Conservation (phyloP, 2,888 invertebrate species). For the Octonoba sinensis region DNA sequence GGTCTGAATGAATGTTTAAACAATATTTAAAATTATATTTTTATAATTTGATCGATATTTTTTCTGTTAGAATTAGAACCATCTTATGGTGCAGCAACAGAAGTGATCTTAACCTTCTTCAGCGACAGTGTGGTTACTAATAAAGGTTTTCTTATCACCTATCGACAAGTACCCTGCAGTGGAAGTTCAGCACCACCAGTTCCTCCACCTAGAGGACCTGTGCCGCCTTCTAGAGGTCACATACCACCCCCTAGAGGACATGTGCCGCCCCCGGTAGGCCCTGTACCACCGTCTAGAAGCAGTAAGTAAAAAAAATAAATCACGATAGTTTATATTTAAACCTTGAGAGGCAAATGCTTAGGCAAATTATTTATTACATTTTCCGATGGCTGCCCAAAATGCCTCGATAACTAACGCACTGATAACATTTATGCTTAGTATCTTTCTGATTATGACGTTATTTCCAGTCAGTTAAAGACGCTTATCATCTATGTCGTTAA, state of each 20-base stretch:
- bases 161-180: conserved; percentile 66
- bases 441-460: too few species aligned
- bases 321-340: too few species aligned
- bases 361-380: too few species aligned
- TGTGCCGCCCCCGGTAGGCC: conserved; percentile 29
- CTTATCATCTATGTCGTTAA: too few species aligned
- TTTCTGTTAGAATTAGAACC: conserved; percentile 31
- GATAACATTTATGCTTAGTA: too few species aligned
- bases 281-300: background rate
- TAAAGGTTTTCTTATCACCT: conserved; percentile 66
- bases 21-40: too few species aligned
- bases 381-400: too few species aligned
- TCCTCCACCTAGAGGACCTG: conserved; percentile 1
- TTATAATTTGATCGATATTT: background rate
- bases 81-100: conserved; percentile 39
- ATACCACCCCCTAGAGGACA: background rate
- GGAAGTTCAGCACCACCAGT: conserved; percentile 15
- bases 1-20: too few species aligned
- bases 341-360: too few species aligned
- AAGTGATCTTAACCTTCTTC: conserved; percentile 65
- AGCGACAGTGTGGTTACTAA: conserved; percentile 61
- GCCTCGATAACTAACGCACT: too few species aligned
- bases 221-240: conserved; percentile 28
- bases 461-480: too few species aligned
- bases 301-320: background rate